Base-by-base conservation (phyloP, 2,888 invertebrate genomes). In the Ernsta delagoae region DNA sequence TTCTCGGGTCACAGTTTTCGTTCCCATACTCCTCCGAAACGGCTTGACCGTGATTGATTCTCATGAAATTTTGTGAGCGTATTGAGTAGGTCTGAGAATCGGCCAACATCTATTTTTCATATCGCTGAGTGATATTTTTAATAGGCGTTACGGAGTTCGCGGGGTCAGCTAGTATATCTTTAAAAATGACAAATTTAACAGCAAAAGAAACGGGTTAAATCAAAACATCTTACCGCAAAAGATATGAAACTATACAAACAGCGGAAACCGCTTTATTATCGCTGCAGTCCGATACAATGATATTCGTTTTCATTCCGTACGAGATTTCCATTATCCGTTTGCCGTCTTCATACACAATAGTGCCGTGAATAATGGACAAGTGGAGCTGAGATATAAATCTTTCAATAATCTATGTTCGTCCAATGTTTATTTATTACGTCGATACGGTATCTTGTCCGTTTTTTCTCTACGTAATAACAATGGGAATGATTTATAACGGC, bases 331-430 rank as follows among this genome's bases (percentile, higher is more conserved):
- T 80, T 82, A 81, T 78, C 78, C 79, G 78, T 80, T 83, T 82
- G 83, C 83, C 75, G 75, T 80, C 82, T 83, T 79, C 79, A 78
- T 79, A 61, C 86, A 89, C 86, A 89, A 87, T 84, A 79, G 83
- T 79, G 75, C 73, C 76, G 85, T 92, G 91, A 93, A 88, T 90
- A 91, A 92, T 89, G 86, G 86, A 78, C 75, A 81, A 34, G 34
- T 81, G 79, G 83, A 82, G 79, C 81, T 79, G 77, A 84, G 86
- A 89, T 87, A 92, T 93, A 93, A 91, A 92, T 92, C 92, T 90
- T 89, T 84, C 83, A 84, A 85, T 90, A 91, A 91, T 91, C 89
- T 90, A 88, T 87, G 86, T 83, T 82, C 79, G 80, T 77, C 74
- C 78, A 80, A 84, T 90, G 84, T 90, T 87, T 92, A 91, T 92